phyloP scores from a whole-genome alignment of 1,140 invertebrate species.

The Colletes latitarsis region DNA sequence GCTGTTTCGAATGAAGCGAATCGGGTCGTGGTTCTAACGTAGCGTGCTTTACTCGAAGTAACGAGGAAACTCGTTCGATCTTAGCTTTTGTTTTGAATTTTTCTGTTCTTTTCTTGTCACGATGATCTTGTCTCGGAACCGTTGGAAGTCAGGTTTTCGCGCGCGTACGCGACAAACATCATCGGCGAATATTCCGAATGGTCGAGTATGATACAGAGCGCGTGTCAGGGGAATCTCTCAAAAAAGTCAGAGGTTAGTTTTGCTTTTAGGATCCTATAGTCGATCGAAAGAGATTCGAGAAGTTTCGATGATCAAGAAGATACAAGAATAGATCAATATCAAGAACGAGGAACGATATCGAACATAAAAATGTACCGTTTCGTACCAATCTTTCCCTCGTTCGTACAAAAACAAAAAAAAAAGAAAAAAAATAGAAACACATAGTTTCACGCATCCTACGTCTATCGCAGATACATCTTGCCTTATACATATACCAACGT shows the following conservation, averaged over 20 bases:
- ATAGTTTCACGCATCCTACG: conserved; percentile 34
- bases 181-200: not conserved
- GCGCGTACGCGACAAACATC: not conserved
- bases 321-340: conserved; percentile 30
- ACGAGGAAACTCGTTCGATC: not conserved
- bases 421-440: not conserved
- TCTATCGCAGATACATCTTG: not conserved
- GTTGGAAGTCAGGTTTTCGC: no score
- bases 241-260: conserved; percentile 33
- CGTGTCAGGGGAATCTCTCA: conserved; percentile 32
- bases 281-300: conserved; percentile 10
- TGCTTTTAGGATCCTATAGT: conserved; percentile 11
- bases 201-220: conserved; percentile 18
- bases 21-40: conserved; percentile 27
- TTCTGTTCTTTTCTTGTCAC: not conserved
- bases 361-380: conserved; percentile 75
- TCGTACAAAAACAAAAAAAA: conserved; percentile 61
- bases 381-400: conserved; percentile 46
- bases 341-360: conserved; percentile 51
- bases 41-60: not conserved
- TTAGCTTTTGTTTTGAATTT: not conserved
- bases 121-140: not conserved
- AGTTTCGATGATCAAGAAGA: conserved; percentile 21
- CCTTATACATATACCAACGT: conserved; percentile 38
- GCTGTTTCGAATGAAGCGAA: not conserved